phyloP scores from a whole-genome alignment of 2,888 invertebrate species.

The Ryuthela nishihirai region DNA sequence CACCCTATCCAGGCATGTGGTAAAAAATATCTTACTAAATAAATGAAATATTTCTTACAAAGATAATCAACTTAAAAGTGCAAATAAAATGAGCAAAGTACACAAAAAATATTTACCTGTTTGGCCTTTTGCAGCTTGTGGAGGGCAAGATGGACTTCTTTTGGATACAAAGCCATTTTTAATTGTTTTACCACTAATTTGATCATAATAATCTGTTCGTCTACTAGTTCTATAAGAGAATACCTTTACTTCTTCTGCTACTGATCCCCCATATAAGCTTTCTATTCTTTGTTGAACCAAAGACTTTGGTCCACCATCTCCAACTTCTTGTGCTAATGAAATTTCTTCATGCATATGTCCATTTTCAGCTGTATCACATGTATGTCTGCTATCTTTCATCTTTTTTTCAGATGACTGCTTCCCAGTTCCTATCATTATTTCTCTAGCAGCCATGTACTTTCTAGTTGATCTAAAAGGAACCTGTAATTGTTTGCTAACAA shows the following conservation, averaged over 20 bases:
- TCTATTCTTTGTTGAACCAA: conserved; percentile 87
- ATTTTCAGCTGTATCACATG: conserved; percentile 1
- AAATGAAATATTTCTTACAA: too few species aligned
- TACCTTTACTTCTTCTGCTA: conserved; percentile 35
- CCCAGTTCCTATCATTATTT: conserved; percentile 1
- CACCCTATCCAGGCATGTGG: too few species aligned
- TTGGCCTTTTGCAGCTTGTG: conserved; percentile 18
- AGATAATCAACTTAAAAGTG: neutral
- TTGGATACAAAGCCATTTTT: neutral
- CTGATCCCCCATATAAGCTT: conserved; percentile 68
- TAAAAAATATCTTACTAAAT: too few species aligned
- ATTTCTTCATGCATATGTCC: conserved; percentile 5
- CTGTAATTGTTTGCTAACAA: conserved; percentile 28
- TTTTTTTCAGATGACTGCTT: conserved; percentile 1
- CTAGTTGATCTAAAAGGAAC: conserved; percentile 20
- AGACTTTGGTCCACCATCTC: conserved; percentile 52
- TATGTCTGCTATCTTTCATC: neutral
- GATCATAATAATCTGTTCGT: neutral
- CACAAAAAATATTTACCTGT: too few species aligned
- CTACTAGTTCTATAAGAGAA: conserved; percentile 10
- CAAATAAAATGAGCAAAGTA: neutral
- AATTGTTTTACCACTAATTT: neutral
- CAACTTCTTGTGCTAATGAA: conserved; percentile 24
- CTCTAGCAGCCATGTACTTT: conserved; percentile 21
- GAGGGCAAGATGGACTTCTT: conserved; percentile 37